Conservation (phyloP, 2,888 invertebrate species). For the Sinopyrophorus schimmeli region DNA sequence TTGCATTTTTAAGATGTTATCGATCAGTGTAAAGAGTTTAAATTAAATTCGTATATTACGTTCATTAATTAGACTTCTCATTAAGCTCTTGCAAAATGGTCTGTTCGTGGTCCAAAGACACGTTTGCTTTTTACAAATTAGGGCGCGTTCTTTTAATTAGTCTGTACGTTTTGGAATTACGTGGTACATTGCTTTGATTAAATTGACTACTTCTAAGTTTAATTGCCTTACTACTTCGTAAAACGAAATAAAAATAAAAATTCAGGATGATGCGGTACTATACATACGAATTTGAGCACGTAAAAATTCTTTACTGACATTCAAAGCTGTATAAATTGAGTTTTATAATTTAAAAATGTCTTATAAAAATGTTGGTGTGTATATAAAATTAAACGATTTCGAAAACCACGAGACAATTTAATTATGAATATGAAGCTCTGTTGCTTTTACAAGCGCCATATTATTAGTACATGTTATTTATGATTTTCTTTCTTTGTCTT, state of each 20-base stretch:
- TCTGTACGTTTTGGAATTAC: slow-evolving; percentile 20
- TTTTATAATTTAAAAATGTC: slow-evolving; percentile 29
- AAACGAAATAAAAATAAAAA: slow-evolving; percentile 24
- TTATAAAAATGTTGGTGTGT: slow-evolving; percentile 22
- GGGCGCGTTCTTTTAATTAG: slow-evolving; percentile 29
- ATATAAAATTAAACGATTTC: slow-evolving; percentile 26
- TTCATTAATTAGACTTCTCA: slow-evolving; percentile 32
- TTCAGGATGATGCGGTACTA: slow-evolving; percentile 21
- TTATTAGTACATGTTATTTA: slow-evolving; percentile 23
- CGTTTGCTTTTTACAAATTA: slow-evolving; percentile 31
- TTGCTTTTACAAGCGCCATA: slow-evolving; percentile 22
- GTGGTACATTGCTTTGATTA: slow-evolving; percentile 20
- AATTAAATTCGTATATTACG: slow-evolving; percentile 30
- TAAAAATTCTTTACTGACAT: slow-evolving; percentile 24
- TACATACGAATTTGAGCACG: slow-evolving; percentile 17
- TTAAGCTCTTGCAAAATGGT: slow-evolving; percentile 31
- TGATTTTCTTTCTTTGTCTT: slow-evolving; percentile 12
- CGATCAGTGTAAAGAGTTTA: slow-evolving; percentile 23
- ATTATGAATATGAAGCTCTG: slow-evolving; percentile 20
- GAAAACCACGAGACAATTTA: slow-evolving; percentile 24
- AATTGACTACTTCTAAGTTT: slow-evolving; percentile 19
- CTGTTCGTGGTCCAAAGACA: slow-evolving; percentile 28
- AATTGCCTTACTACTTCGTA: slow-evolving; percentile 18
- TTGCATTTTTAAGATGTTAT: slow-evolving; percentile 23
- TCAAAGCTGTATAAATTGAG: slow-evolving; percentile 22